Evolutionary conservation across 2,797 vertebrate genomes (phyloP).

Genomic region (Botia kubotai): DNA sequence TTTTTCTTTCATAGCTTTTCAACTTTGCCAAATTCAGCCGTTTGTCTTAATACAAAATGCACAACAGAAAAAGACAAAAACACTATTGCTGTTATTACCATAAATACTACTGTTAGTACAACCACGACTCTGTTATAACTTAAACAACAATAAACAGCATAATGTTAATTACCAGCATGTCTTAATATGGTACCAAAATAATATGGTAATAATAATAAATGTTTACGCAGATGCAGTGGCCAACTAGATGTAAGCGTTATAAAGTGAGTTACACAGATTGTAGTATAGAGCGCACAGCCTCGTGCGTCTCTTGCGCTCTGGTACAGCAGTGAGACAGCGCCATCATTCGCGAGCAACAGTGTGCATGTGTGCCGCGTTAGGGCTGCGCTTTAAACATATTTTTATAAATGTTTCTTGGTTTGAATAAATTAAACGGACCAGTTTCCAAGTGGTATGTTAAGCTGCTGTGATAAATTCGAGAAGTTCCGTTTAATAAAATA

Average conservation of each 20-base stretch:
- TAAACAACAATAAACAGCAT: neutral
- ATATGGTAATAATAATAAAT: neutral
- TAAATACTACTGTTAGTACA: neutral
- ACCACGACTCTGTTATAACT: neutral
- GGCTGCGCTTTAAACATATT: neutral
- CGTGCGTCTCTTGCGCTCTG: constrained; percentile 62
- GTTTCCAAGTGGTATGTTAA: neutral
- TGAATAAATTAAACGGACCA: neutral
- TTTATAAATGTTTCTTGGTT: neutral
- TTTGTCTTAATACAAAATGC: constrained; percentile 3
- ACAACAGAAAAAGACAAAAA: neutral
- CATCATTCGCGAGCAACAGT: constrained; percentile 72
- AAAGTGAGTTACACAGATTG: constrained; percentile 38
- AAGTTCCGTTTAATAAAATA: neutral
- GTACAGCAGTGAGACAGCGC: constrained; percentile 78
- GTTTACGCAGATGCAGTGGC: neutral
- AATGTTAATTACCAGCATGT: neutral
- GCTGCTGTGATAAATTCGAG: neutral
- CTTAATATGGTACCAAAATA: no score
- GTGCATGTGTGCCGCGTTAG: neutral
- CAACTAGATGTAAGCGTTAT: constrained; percentile 30
- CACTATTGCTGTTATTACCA: neutral
- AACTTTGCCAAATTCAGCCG: constrained; percentile 13
- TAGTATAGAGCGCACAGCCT: constrained; percentile 59
- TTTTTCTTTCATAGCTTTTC: constrained; percentile 9